Evolutionary conservation across 2,113 vertebrate species (phyloP), one percentile per base, ranked within the genome.

Genomic region (Phoenicopterus ruber): DNA sequence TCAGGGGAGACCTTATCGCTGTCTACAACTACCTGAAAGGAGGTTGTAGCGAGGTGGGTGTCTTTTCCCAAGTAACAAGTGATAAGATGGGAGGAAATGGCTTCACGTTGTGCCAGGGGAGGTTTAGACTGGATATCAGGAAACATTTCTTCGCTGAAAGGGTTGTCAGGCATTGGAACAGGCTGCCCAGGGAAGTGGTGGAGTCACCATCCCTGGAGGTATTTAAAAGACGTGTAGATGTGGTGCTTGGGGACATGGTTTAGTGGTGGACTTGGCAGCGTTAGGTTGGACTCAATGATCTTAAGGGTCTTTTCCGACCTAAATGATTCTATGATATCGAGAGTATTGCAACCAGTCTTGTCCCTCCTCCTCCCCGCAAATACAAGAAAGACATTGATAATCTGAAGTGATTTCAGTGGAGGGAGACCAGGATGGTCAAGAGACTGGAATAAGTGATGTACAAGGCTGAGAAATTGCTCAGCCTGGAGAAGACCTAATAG

Each of bases 1-100:
- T 55, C 1, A 54, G 25, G 34, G 28, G 36, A 59, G 63, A 70
- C 40, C 9, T n/a, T 11, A 18, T 8, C 1, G 0, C 7, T 54
- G 9, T 26, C 20, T 62, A 15, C 47, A 70, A 2, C 11, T 55
- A 10, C 9, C 6, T 70, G 38, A 76, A 76, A 61, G 13, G 22
- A 46, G 22, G 36, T 7, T 90, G 40, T 42, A 32, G 11, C 1
- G 1, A 82, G 14, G 7, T 47, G 40, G 9, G 24, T 49, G 13
- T 49, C 42, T 90, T 49, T 6, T 59, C 17, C 42, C 20, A 42
- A 32, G 31, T 42, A 22, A 32, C 11, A 42, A 32, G 40, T 2
- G 3, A n/a, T 11, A 44, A 36, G 26, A 62, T 1, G 1, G 70
- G 72, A 74, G 25, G 49, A 55, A 70, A 32, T 1, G 2, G 32